A percentile compares a stretch with the other conserved stretches of the same genome.
Conservation (phyloP, 2,113 vertebrate species). For the Peromyscus maniculatus region DNA sequence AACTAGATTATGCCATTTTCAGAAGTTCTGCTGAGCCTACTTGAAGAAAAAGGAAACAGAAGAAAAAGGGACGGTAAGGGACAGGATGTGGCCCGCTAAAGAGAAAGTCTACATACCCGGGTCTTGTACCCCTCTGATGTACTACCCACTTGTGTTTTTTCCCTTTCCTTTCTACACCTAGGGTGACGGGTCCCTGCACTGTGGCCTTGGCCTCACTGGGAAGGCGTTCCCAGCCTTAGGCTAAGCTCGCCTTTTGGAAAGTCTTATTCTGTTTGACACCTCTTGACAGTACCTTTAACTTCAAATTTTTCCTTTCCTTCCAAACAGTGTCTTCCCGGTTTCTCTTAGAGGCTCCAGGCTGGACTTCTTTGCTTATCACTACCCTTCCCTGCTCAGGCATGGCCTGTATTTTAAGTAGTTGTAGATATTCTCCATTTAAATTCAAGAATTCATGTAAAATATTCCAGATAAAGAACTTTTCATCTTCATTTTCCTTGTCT, state of each 20-base stretch:
- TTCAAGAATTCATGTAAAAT: background rate
- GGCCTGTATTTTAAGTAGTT: background rate
- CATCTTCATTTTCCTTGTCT: background rate
- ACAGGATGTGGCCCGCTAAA: background rate
- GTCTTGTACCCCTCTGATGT: background rate
- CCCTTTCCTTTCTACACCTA: background rate
- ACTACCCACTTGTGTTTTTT: background rate
- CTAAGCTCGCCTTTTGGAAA: background rate
- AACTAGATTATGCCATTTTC: background rate
- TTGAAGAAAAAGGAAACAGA: background rate
- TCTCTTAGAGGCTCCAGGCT: background rate
- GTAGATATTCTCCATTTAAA: background rate
- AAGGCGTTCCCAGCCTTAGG: background rate
- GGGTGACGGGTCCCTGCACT: background rate
- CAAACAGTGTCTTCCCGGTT: background rate
- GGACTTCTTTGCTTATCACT: background rate
- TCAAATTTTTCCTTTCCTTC: background rate
- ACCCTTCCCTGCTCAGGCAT: background rate
- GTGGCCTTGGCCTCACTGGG: no score
- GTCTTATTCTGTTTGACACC: background rate
- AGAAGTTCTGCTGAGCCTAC: background rate
- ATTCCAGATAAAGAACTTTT: background rate
- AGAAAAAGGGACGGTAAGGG: background rate
- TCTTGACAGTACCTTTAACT: background rate
- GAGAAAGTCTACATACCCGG: background rate